Base-by-base conservation (phyloP, 2,113 vertebrate species). In the Circaetus cinerascens region DNA sequence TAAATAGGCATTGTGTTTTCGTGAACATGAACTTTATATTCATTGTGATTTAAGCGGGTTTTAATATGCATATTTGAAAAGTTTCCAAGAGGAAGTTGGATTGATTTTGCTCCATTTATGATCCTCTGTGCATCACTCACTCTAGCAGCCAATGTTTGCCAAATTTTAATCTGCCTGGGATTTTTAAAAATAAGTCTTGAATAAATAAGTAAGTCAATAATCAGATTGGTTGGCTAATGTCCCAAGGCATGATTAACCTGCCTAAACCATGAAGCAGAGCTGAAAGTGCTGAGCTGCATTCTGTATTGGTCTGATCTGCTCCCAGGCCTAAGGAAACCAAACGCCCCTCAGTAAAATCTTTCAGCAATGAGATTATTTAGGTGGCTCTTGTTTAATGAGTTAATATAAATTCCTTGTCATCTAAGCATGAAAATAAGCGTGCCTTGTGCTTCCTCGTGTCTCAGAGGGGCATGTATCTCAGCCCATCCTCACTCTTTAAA, bases 51-150 rank as follows among this genome's bases (percentile, higher is more conserved):
- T 87, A 51, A 89, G 56, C 26, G 21, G 34, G 73, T 55, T 86
- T 93, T 87, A 91, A 94, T 59, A 59, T 51, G 73, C 56, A 27
- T 56, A 53, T 77, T 91, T 94, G 69, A 56, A 46, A 81, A 67
- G 30, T 43, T 94, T 93, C 91, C 91, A 86, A 84, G 63, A 90
- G 75, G 88, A 95, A 94, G 76, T 43, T 78, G 56, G 76, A 94
- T 94, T 94, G 63, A 91, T 80, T 81, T 85, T 63, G 41, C 60
- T 89, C 41, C 9, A 5, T 80, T 95, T 90, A n/a, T 83, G 89
- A 90, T 67, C 71, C 56, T 87, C 38, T 30, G 19, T 53, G 80
- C 84, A 95, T 84, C 84, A 11, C 72, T 96, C 75, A 66, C 46
- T 94, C 59, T 25, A 46, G 76, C 68, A 84, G 56, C 60, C 64